Evolutionary conservation across 2,797 vertebrate genomes (phyloP).

Genomic region (Eulemur mongoz): DNA sequence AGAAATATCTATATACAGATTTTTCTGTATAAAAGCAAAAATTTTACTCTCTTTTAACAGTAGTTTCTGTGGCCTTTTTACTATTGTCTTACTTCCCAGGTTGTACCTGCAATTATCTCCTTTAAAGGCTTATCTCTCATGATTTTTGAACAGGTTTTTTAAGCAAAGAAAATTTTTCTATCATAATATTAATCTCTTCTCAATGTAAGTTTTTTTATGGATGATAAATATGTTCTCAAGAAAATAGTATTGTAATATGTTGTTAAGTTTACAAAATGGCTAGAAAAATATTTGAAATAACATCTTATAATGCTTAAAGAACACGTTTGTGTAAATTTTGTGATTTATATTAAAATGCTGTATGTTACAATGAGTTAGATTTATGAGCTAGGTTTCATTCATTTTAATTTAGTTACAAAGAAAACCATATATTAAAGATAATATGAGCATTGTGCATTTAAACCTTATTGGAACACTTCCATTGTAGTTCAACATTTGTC

Average conservation of each 20-base stretch:
- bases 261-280: not conserved
- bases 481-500: not conserved
- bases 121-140: not conserved
- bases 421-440: not conserved
- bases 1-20: not conserved
- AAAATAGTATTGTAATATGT: not conserved
- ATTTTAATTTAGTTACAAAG: not conserved
- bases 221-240: not conserved
- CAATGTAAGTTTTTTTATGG: not conserved
- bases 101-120: not conserved
- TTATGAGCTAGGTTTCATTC: not conserved
- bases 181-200: not conserved
- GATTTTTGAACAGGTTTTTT: not conserved
- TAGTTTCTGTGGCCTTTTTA: not conserved
- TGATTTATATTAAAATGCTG: not conserved
- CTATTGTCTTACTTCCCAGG: not conserved
- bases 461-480: not conserved
- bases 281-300: not conserved
- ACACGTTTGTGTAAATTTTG: not conserved
- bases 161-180: not conserved
- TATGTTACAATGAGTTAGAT: not conserved
- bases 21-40: not conserved
- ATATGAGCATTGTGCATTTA: fast-evolving
- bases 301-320: not conserved
- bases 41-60: too few species aligned